These are phyloP conservation scores for Gnathochromis pfefferi DNA, from an alignment of 2,113 vertebrate species.

Conservation along the genomic window DNA sequence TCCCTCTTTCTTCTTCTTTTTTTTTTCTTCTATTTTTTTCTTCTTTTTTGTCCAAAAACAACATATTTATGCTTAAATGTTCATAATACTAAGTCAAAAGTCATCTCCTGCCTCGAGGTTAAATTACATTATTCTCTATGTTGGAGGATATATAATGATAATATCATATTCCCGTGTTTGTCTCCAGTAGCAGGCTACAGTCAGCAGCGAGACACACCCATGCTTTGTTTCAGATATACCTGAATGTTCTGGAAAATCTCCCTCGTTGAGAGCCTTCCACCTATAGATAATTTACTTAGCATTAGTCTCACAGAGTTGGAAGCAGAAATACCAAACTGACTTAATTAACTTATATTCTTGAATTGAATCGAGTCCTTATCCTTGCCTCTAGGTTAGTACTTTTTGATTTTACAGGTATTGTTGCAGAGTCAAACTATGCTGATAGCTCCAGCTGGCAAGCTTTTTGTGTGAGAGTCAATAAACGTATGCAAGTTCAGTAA, in stretches of 20 bases:
- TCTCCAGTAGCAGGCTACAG: neutral
- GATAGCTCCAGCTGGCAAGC: neutral
- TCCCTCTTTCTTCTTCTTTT: too few species aligned
- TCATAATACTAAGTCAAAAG: neutral
- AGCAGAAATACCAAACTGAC: neutral
- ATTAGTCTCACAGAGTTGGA: neutral
- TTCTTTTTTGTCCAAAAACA: neutral
- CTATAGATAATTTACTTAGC: neutral
- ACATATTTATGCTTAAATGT: neutral
- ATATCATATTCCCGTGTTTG: neutral
- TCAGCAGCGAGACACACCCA: neutral
- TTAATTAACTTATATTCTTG: neutral
- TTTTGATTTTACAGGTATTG: neutral
- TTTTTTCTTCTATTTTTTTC: too few species aligned
- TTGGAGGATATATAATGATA: neutral
- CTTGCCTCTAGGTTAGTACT: neutral
- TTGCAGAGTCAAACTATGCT: neutral
- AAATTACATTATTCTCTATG: neutral
- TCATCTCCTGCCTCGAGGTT: rapidly evolving
- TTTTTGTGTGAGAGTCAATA: neutral
- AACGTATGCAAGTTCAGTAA: too few species aligned
- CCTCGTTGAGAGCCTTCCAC: neutral
- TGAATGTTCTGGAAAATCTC: neutral
- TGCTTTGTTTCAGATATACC: neutral
- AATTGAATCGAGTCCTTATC: neutral